Conservation (phyloP, 1,140 invertebrate species). For the Aphaenogaster ashmeadi region DNA sequence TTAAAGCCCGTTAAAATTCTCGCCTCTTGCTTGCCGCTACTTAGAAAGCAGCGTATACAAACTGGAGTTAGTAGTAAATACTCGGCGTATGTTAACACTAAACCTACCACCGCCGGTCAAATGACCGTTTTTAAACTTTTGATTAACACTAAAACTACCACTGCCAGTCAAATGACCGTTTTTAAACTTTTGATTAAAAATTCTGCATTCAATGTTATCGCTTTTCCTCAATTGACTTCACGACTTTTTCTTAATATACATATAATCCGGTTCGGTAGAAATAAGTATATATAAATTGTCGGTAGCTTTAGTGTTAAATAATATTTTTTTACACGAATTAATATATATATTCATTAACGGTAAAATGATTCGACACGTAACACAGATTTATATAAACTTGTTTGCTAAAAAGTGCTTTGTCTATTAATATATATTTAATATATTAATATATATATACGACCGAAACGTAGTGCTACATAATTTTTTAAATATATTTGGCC, state of each 20-base stretch:
- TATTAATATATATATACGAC: not conserved
- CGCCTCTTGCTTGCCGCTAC: not conserved
- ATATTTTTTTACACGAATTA: not conserved
- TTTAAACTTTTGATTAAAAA: no score
- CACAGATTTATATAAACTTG: not conserved
- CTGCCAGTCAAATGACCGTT: no score
- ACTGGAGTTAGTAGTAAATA: not conserved
- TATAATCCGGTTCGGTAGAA: no score
- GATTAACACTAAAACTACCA: no score
- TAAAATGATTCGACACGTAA: not conserved
- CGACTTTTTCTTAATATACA: no score
- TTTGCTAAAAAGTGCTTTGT: not conserved
- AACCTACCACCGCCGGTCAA: no score
- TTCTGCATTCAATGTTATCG: no score
- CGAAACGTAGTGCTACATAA: no score
- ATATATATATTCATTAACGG: not conserved
- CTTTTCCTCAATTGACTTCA: no score
- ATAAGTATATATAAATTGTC: no score
- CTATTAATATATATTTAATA: not conserved
- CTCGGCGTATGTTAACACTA: not conserved
- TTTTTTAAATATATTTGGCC: no score
- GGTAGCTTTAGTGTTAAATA: not conserved
- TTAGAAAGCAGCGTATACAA: not conserved
- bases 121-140: no score
- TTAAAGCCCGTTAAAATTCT: not conserved